phyloP scores from a whole-genome alignment of 2,797 vertebrate species.

The Astyanax mexicanus region DNA sequence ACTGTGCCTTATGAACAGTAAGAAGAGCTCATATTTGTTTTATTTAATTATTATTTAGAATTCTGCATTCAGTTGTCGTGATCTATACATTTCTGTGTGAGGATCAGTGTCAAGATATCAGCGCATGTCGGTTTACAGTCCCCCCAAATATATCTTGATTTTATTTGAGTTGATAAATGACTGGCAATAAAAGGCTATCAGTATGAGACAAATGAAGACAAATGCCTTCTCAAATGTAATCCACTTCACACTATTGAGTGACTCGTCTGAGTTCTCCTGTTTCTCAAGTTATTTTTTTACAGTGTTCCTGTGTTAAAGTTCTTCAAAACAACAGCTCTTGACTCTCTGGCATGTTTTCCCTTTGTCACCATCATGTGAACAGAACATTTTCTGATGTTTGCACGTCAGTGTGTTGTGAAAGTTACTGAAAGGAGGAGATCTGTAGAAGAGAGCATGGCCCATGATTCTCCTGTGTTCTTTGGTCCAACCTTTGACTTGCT shows the following conservation, averaged over 20 bases:
- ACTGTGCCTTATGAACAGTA: background rate
- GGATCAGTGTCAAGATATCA: background rate
- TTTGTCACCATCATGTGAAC: background rate
- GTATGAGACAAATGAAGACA: slow-evolving; percentile 2
- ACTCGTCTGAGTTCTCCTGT: background rate
- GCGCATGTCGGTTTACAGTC: background rate
- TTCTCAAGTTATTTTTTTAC: background rate
- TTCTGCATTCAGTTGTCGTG: background rate
- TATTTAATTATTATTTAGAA: background rate
- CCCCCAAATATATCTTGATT: background rate
- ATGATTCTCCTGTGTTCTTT: background rate
- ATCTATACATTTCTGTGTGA: background rate
- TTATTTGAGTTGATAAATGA: slow-evolving; percentile 11
- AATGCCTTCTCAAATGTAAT: background rate
- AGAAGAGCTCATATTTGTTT: background rate
- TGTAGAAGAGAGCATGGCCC: background rate
- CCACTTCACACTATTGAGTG: background rate
- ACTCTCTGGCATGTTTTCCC: background rate
- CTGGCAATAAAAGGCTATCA: slow-evolving; percentile 4
- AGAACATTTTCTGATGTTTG: background rate
- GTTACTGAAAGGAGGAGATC: background rate
- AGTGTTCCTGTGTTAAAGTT: background rate
- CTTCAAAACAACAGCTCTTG: background rate
- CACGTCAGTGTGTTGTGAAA: background rate
- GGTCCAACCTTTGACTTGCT: background rate